phyloP scores from a whole-genome alignment of 1,140 invertebrate species.

The Neodiprion virginianus region DNA sequence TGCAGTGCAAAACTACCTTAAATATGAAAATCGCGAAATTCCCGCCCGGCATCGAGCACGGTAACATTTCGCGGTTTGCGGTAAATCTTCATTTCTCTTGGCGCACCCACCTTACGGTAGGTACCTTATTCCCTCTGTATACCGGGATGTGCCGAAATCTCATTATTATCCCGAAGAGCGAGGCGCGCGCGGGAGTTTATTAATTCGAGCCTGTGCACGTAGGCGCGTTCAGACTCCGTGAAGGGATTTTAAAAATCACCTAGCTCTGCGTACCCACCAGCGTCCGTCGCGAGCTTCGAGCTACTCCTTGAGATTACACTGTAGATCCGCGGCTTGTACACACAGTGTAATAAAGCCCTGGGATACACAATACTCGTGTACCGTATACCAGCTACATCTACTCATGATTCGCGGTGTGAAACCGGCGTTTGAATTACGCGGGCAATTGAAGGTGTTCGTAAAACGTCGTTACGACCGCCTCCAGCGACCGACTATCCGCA shows the following conservation, averaged over 20 bases:
- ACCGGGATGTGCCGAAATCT: too few species aligned
- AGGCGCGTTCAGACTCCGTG: background rate
- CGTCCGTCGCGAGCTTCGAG: too few species aligned
- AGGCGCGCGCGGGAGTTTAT: too few species aligned
- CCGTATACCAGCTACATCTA: background rate
- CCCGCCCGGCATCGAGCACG: too few species aligned
- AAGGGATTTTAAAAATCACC: background rate
- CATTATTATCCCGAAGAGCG: too few species aligned
- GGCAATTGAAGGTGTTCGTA: too few species aligned
- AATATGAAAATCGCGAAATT: too few species aligned
- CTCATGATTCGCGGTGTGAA: too few species aligned
- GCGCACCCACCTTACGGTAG: background rate
- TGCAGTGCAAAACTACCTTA: too few species aligned
- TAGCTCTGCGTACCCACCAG: background rate
- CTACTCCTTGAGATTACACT: background rate
- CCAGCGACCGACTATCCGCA: background rate
- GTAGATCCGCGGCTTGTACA: background rate
- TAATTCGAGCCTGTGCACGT: background rate
- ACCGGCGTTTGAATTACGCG: too few species aligned
- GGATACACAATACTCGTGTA: background rate
- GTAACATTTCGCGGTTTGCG: background rate
- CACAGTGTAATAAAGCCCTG: background rate
- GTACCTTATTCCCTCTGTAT: background rate
- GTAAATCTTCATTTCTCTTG: background rate
- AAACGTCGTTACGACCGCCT: too few species aligned